phyloP scores from a whole-genome alignment of 2,888 invertebrate genomes.

The Fabriciana adippe region DNA sequence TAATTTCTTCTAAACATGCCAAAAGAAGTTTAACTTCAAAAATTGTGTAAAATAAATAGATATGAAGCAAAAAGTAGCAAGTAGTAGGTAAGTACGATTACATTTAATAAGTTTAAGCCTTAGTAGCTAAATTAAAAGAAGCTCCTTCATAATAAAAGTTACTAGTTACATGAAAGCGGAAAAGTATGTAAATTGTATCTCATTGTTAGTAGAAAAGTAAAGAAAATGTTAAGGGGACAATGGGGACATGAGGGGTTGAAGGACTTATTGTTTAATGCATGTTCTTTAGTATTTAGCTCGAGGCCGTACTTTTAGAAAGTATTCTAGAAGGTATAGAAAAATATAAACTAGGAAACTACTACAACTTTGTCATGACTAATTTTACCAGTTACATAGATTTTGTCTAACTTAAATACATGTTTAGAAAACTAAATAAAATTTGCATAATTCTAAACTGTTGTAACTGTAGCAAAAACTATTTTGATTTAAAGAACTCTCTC shows the following conservation, averaged over 20 bases:
- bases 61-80: no score
- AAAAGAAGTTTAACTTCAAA: no score
- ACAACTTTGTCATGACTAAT: not conserved
- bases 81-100: no score
- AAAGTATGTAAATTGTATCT: constrained; percentile 26
- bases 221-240: constrained; percentile 27
- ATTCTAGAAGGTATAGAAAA: not conserved
- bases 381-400: not conserved
- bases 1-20: no score
- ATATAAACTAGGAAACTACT: not conserved
- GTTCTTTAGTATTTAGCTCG: constrained; percentile 4
- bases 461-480: no score
- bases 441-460: not conserved
- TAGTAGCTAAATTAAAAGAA: constrained; percentile 7
- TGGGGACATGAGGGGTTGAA: constrained; percentile 20
- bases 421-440: no score
- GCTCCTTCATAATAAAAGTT: constrained; percentile 11
- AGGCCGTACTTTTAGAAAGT: constrained; percentile 8
- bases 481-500: no score
- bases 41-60: no score
- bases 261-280: constrained; percentile 27
- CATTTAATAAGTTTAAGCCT: not conserved
- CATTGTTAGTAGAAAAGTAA: constrained; percentile 24
- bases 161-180: constrained; percentile 13
- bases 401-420: no score